Conservation (phyloP, 2,113 vertebrate genomes). For the Erythrolamprus reginae region DNA sequence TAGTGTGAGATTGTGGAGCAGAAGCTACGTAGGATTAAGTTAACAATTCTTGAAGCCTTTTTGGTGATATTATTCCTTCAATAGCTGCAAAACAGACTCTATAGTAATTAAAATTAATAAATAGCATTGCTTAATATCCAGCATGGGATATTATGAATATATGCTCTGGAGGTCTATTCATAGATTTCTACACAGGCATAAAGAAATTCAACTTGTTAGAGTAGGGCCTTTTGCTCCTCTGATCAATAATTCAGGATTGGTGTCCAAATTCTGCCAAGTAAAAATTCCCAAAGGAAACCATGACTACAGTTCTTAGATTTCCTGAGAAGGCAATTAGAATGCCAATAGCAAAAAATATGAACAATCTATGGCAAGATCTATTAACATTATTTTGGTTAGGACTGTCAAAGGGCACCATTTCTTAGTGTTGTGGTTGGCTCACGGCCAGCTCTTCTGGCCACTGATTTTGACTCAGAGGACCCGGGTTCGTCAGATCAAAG, state of each 20-base stretch:
- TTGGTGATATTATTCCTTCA: too few species aligned
- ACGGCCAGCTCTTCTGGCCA: too few species aligned
- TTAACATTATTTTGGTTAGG: neutral
- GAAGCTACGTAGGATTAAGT: too few species aligned
- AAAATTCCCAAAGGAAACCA: neutral
- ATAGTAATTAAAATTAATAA: neutral
- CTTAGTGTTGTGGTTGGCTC: too few species aligned
- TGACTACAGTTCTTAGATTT: neutral
- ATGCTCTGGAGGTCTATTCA: neutral
- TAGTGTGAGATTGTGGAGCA: too few species aligned
- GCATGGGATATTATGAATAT: neutral
- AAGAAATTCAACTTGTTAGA: neutral
- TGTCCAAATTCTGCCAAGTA: neutral
- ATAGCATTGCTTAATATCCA: neutral
- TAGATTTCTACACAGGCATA: neutral
- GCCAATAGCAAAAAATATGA: neutral
- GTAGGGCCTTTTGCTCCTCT: neutral
- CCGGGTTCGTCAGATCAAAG: too few species aligned
- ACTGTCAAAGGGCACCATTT: neutral
- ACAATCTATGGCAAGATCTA: neutral
- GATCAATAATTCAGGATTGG: neutral
- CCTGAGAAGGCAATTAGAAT: neutral
- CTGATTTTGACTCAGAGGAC: too few species aligned
- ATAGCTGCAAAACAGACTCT: neutral
- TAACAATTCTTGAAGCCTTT: too few species aligned